Conservation (phyloP, 2,888 invertebrate species). For the Melolontha melolontha region DNA sequence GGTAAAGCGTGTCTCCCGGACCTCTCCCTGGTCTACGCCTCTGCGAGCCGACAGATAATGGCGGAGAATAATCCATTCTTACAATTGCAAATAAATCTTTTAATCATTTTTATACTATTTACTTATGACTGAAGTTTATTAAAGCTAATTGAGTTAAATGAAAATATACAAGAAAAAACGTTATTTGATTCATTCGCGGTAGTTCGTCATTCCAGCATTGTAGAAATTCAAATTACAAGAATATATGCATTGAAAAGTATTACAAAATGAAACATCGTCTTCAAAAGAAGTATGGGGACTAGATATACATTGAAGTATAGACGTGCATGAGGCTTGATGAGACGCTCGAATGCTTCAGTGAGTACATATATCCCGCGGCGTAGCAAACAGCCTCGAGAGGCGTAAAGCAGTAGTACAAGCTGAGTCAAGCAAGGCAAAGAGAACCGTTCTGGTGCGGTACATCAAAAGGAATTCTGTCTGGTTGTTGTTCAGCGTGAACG, state of each 20-base stretch:
- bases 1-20: too few relatives aligned
- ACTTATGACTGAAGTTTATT: too few relatives aligned
- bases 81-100: too few relatives aligned
- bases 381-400: conserved; percentile 23
- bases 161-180: too few relatives aligned
- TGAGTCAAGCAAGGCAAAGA: conserved; percentile 14
- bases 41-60: too few relatives aligned
- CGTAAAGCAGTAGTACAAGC: conserved; percentile 6
- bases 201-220: too few relatives aligned
- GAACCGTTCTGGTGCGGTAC: conserved; percentile 19
- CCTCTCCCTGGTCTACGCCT: too few relatives aligned
- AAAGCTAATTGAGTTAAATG: too few relatives aligned
- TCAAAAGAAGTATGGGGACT: conserved; percentile 6
- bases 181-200: too few relatives aligned
- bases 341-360: conserved; percentile 22
- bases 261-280: conserved; percentile 12
- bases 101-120: too few relatives aligned
- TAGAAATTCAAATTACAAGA: neutral
- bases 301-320: conserved; percentile 7
- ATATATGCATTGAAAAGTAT: neutral
- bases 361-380: conserved; percentile 15
- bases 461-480: conserved; percentile 33
- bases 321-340: conserved; percentile 24
- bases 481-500: conserved; percentile 9
- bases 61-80: too few relatives aligned